Evolutionary conservation across 2,113 vertebrate genomes (phyloP).

Genomic region (Thomomys bottae): DNA sequence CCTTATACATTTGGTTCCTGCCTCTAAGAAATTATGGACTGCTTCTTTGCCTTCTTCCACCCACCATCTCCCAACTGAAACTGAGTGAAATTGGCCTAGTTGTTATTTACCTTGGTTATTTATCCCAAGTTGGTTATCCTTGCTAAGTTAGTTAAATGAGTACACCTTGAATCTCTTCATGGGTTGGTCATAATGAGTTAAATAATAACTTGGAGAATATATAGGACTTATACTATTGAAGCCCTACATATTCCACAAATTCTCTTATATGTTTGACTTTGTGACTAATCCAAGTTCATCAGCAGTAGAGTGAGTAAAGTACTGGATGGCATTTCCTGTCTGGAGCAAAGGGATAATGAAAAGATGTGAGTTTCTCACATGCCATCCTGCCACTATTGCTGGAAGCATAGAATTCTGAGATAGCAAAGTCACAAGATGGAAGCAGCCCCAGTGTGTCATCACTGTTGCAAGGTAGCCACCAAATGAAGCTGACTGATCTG

Average conservation of each 20-base stretch:
- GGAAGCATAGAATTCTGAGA: not conserved
- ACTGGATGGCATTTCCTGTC: not conserved
- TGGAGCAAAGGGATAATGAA: too few species aligned
- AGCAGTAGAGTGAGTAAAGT: not conserved
- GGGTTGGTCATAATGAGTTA: not conserved
- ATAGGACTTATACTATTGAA: not conserved
- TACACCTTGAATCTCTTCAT: constrained; percentile 3
- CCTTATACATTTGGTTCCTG: not conserved
- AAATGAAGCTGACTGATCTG: not conserved
- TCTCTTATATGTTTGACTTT: not conserved
- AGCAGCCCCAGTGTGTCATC: not conserved
- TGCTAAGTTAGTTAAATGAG: not conserved
- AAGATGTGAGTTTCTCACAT: accelerated
- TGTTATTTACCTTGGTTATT: not conserved
- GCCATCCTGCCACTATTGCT: not conserved
- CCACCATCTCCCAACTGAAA: not conserved
- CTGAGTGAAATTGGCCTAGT: not conserved
- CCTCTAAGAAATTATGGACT: not conserved
- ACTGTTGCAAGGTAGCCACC: too few species aligned
- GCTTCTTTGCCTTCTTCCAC: not conserved
- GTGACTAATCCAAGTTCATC: not conserved
- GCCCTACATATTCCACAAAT: not conserved
- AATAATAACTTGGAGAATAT: not conserved
- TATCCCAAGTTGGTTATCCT: not conserved
- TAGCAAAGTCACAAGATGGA: accelerated